phyloP scores from a whole-genome alignment of 2,888 invertebrate genomes.

The Cheilosia variabilis region DNA sequence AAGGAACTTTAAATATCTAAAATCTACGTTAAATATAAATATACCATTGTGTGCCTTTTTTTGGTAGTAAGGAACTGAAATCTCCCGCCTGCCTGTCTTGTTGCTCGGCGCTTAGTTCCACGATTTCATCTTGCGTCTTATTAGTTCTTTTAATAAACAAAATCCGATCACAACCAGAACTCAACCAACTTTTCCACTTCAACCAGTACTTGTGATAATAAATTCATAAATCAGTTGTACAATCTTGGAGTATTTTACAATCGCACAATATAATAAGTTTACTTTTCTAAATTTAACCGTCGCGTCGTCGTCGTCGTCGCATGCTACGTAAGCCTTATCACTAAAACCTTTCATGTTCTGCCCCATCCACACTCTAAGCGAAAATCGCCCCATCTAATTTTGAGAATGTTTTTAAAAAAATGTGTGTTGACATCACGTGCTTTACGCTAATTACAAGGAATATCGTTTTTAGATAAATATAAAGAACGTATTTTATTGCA shows the following conservation, averaged over 20 bases:
- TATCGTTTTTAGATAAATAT: not conserved
- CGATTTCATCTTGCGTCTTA: not conserved
- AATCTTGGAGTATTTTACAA: not conserved
- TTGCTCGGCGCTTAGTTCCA: not conserved
- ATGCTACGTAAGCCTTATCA: not conserved
- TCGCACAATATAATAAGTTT: constrained; percentile 9
- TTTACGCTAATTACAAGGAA: too few relatives aligned
- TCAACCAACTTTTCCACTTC: not conserved
- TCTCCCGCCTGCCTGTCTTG: not conserved
- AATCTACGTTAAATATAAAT: too few relatives aligned
- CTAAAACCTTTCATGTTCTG: not conserved
- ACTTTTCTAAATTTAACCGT: constrained; percentile 7
- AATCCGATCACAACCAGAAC: constrained; percentile 24
- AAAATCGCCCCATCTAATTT: not conserved
- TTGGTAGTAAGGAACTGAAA: too few relatives aligned
- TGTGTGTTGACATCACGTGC: too few relatives aligned
- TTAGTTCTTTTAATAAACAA: not conserved
- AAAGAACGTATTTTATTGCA: not conserved
- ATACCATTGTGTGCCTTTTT: too few relatives aligned
- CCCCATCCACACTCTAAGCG: not conserved
- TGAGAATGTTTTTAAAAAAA: too few relatives aligned
- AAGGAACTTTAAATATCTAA: too few relatives aligned
- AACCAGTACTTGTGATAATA: constrained; percentile 1
- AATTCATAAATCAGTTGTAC: constrained; percentile 13
- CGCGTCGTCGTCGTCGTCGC: not conserved